Evolutionary conservation across 1,140 invertebrate species (phyloP).

Genomic region (Acromyrmex echinatior): DNA sequence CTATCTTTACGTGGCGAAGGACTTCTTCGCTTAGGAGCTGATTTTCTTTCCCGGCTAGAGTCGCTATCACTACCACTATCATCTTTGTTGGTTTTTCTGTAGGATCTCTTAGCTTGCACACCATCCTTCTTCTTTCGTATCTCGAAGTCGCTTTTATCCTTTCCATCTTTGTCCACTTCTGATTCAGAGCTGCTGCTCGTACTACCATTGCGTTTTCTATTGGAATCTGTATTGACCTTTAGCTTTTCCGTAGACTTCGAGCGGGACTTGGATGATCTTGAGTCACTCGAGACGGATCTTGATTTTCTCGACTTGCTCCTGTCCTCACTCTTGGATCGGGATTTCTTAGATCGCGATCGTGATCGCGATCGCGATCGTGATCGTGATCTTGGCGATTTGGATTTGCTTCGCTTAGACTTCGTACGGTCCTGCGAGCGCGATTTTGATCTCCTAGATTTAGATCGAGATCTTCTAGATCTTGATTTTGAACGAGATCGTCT

Average conservation of each 20-base stretch:
- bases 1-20: conserved; percentile 82
- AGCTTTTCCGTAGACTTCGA: conserved; percentile 84
- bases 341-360: conserved; percentile 78
- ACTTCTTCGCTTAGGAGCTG: conserved; percentile 81
- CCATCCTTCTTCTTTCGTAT: conserved; percentile 92
- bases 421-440: conserved; percentile 76
- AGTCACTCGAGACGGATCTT: conserved; percentile 82
- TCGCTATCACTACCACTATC: conserved; percentile 89
- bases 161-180: conserved; percentile 83
- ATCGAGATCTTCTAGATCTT: conserved; percentile 76
- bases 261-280: conserved; percentile 82
- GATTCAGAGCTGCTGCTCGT: conserved; percentile 84
- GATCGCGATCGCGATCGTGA: conserved; percentile 76
- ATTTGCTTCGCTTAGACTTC: conserved; percentile 78
- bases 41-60: conserved; percentile 85
- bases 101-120: conserved; percentile 94
- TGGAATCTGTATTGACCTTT: conserved; percentile 84
- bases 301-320: conserved; percentile 84
- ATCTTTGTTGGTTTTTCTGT: conserved; percentile 93
- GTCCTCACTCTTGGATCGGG: conserved; percentile 82
- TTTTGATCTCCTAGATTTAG: conserved; percentile 78
- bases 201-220: conserved; percentile 79
- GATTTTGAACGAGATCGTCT: conserved; percentile 76
- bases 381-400: conserved; percentile 76
- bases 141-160: conserved; percentile 91